phyloP scores from a whole-genome alignment of 2,797 vertebrate genomes.

The Peromyscus melanophrys region DNA sequence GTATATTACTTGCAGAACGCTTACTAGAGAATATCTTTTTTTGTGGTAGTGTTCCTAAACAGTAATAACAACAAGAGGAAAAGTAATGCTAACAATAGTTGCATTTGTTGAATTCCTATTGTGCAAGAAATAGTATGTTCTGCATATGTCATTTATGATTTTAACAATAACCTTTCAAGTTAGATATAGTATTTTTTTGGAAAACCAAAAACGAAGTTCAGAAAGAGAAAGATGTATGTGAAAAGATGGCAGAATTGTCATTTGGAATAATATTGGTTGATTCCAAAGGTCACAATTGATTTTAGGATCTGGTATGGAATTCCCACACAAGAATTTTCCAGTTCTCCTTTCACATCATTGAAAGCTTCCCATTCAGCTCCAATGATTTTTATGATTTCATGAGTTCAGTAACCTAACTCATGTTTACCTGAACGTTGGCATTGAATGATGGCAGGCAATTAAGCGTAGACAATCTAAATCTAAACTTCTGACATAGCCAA shows the following conservation, averaged over 20 bases:
- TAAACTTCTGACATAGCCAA: neutral
- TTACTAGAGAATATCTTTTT: neutral
- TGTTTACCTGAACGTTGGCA: neutral
- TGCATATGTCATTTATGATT: neutral
- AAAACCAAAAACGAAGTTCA: neutral
- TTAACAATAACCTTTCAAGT: neutral
- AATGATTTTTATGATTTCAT: neutral
- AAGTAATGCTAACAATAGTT: neutral
- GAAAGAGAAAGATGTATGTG: neutral
- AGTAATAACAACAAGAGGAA: neutral
- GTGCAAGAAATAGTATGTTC: neutral
- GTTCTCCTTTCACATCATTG: neutral
- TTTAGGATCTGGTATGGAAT: neutral
- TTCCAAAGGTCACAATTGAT: neutral
- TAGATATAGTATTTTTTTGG: neutral
- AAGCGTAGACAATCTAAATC: neutral
- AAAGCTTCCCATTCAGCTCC: neutral
- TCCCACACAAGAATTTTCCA: neutral
- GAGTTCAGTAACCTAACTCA: neutral
- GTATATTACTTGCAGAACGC: neutral
- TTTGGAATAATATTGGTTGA: neutral
- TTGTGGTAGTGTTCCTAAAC: neutral
- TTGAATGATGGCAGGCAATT: neutral
- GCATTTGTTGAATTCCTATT: neutral
- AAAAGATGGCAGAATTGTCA: neutral